These are phyloP conservation scores for Patella depressa DNA, from an alignment of 2,888 invertebrate genomes.

Conservation along the genomic window DNA sequence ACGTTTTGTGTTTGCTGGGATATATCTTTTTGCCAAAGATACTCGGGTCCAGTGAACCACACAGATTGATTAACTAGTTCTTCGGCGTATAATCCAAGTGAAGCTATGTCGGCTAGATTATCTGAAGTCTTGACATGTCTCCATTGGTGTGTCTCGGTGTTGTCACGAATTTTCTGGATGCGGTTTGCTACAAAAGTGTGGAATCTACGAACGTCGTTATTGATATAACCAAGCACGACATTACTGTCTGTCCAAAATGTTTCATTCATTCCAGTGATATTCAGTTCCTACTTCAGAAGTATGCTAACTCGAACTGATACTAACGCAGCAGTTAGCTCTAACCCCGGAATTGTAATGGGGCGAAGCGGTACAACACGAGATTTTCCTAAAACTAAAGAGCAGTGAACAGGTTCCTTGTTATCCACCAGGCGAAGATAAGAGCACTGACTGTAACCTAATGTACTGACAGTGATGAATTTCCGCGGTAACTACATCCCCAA, in stretches of 20 bases:
- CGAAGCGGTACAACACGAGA: neutral
- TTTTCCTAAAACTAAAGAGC: neutral
- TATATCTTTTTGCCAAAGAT: neutral
- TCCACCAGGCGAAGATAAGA: neutral
- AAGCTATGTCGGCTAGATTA: conserved; percentile 48
- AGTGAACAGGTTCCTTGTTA: neutral
- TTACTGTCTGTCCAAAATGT: conserved; percentile 43
- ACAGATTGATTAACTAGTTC: neutral
- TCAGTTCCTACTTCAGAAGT: conserved; percentile 32
- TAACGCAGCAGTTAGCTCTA: conserved; percentile 39
- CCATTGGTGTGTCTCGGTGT: conserved; percentile 37
- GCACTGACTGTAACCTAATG: conserved; percentile 3
- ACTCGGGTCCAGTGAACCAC: neutral
- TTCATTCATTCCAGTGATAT: conserved; percentile 15
- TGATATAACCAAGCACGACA: conserved; percentile 44
- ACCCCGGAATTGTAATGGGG: conserved; percentile 35
- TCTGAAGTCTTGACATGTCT: conserved; percentile 31
- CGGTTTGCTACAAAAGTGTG: conserved; percentile 48
- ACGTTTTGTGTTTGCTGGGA: too few relatives aligned
- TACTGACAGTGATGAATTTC: neutral
- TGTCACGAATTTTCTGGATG: conserved; percentile 40
- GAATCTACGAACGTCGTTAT: conserved; percentile 41
- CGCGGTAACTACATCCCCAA: neutral
- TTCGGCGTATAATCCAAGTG: conserved; percentile 27
- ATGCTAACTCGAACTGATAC: conserved; percentile 37